phyloP scores from a whole-genome alignment of 2,888 invertebrate genomes.

The Apotomis betuletana region DNA sequence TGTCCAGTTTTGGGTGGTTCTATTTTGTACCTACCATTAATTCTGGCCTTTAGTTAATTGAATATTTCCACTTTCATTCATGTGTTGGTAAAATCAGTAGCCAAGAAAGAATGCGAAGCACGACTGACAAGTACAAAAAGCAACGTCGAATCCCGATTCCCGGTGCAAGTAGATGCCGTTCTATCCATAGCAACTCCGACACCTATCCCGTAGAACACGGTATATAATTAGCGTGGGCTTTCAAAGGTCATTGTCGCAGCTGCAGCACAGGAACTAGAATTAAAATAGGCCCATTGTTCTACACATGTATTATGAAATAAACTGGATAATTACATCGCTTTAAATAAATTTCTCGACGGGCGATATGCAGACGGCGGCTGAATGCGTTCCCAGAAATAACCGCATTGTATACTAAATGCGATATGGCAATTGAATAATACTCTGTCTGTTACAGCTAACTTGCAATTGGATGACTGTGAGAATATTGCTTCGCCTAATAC shows the following conservation, averaged over 20 bases:
- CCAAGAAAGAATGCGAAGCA: constrained; percentile 7
- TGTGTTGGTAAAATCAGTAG: not conserved
- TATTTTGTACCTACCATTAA: not conserved
- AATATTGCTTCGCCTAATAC: constrained; percentile 27
- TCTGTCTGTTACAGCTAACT: constrained; percentile 31
- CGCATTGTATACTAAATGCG: constrained; percentile 38
- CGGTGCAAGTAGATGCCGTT: constrained; percentile 24
- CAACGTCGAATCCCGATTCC: constrained; percentile 15
- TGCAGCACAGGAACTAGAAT: constrained; percentile 64
- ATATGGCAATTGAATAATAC: constrained; percentile 40
- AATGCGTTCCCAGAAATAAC: constrained; percentile 33
- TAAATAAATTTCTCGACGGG: constrained; percentile 20
- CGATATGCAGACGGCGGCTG: constrained; percentile 22
- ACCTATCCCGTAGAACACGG: constrained; percentile 50
- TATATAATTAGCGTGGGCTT: constrained; percentile 82
- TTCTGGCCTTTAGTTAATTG: not conserved
- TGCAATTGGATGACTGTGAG: constrained; percentile 37
- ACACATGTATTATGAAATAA: constrained; percentile 45
- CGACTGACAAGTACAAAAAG: constrained; percentile 12
- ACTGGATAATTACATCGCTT: constrained; percentile 30
- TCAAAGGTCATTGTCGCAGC: constrained; percentile 81
- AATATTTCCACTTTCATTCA: not conserved
- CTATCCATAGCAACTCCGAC: constrained; percentile 29
- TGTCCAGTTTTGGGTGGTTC: constrained; percentile 4
- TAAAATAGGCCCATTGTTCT: constrained; percentile 66